A percentile compares a stretch with the other conserved stretches of the same genome.
These are phyloP conservation scores for Cynodonichthys magdalenae DNA, from an alignment of 2,797 vertebrate species.

Conservation along the genomic window DNA sequence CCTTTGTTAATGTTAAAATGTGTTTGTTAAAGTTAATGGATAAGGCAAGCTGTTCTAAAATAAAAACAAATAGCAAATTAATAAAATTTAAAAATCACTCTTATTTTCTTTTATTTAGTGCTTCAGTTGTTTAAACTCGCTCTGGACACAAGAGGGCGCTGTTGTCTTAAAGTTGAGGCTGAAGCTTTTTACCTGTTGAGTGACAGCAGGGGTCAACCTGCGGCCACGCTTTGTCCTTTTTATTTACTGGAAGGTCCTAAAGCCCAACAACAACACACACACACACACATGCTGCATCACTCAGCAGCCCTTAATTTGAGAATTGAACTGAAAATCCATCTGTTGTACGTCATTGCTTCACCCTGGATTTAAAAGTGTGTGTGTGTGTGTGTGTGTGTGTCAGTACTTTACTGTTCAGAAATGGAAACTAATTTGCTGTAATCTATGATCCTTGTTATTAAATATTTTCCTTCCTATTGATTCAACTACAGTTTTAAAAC, in stretches of 20 bases:
- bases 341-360: constrained; percentile 30
- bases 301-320: constrained; percentile 42
- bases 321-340: constrained; percentile 1
- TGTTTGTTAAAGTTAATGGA: no score
- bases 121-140: not conserved
- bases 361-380: not conserved
- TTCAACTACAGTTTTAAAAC: no score
- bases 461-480: no score
- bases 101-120: no score
- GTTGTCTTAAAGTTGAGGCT: constrained; percentile 2
- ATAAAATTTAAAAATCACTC: no score
- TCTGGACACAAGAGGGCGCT: constrained; percentile 30
- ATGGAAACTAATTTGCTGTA: no score
- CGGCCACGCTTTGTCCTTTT: not conserved
- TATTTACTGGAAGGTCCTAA: not conserved
- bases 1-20: no score
- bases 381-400: not conserved
- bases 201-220: constrained; percentile 47
- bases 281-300: constrained; percentile 13
- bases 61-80: no score
- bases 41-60: no score
- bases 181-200: not conserved
- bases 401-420: not conserved
- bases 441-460: no score
- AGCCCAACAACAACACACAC: not conserved